A percentile compares a stretch with the other conserved stretches of the same genome.
Conservation (phyloP, 2,113 vertebrate genomes). For the Orycteropus afer region DNA sequence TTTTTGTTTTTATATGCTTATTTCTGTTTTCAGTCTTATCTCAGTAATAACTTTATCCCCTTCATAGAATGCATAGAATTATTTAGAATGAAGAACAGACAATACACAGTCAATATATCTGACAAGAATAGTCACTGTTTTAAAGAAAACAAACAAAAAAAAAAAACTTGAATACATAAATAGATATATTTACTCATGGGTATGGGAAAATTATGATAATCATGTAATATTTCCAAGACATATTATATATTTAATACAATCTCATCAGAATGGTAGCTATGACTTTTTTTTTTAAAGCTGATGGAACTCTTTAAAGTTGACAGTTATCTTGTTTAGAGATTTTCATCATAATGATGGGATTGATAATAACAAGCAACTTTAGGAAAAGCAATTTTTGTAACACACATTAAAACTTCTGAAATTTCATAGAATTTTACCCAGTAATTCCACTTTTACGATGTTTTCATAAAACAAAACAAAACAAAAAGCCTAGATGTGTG, state of each 20-base stretch:
- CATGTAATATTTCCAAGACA: background rate
- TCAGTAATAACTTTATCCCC: background rate
- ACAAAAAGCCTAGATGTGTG: background rate
- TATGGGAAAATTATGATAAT: background rate
- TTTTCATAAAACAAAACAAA: background rate
- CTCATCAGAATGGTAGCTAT: background rate
- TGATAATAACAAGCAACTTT: background rate
- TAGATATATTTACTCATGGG: background rate
- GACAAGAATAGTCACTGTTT: background rate
- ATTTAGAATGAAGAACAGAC: background rate
- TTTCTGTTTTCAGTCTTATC: background rate
- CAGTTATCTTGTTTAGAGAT: background rate
- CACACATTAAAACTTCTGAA: background rate
- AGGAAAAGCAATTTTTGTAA: background rate
- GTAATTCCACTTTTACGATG: background rate
- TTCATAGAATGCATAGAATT: background rate
- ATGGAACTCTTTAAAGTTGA: background rate
- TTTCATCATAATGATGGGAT: background rate
- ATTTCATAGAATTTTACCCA: background rate
- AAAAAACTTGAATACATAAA: background rate
- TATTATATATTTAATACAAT: background rate
- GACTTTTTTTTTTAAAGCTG: background rate
- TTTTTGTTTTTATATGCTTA: background rate
- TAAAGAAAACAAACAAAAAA: background rate
- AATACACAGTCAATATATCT: background rate